A percentile compares a stretch with the other conserved stretches of the same genome.
Evolutionary conservation across 2,113 vertebrate species (phyloP).

Genomic region (Perca fluviatilis): DNA sequence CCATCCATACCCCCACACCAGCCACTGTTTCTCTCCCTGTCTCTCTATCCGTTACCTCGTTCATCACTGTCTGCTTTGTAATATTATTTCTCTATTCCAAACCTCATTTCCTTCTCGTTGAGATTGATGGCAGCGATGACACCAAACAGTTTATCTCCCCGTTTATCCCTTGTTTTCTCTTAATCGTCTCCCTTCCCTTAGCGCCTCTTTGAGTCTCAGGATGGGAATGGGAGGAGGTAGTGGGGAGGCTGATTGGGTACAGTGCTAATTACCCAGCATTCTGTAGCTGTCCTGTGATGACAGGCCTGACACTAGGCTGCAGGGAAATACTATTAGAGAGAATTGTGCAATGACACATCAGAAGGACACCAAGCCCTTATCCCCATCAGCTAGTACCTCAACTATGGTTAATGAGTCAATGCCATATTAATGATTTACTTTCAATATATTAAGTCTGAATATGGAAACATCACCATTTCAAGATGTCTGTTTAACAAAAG

Average conservation of each 20-base stretch:
- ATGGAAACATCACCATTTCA: neutral
- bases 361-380: conserved; percentile 28
- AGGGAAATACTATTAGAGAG: conserved; percentile 69
- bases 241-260: conserved; percentile 78
- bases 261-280: conserved; percentile 81
- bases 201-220: conserved; percentile 76
- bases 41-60: conserved; percentile 76
- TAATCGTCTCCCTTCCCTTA: conserved; percentile 78
- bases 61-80: conserved; percentile 90
- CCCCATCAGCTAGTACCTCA: neutral
- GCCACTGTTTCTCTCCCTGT: conserved; percentile 49
- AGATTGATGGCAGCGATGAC: conserved; percentile 89
- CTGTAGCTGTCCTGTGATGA: conserved; percentile 64
- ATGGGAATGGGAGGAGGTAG: conserved; percentile 56
- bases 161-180: conserved; percentile 88
- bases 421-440: conserved; percentile 6
- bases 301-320: conserved; percentile 68
- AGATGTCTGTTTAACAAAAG: neutral
- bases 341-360: conserved; percentile 69
- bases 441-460: neutral
- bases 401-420: conserved; percentile 6
- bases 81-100: conserved; percentile 89
- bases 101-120: conserved; percentile 87
- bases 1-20: conserved; percentile 35
- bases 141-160: conserved; percentile 89